Evolutionary conservation across 2,113 vertebrate genomes (phyloP).

Genomic region (Sapajus apella): DNA sequence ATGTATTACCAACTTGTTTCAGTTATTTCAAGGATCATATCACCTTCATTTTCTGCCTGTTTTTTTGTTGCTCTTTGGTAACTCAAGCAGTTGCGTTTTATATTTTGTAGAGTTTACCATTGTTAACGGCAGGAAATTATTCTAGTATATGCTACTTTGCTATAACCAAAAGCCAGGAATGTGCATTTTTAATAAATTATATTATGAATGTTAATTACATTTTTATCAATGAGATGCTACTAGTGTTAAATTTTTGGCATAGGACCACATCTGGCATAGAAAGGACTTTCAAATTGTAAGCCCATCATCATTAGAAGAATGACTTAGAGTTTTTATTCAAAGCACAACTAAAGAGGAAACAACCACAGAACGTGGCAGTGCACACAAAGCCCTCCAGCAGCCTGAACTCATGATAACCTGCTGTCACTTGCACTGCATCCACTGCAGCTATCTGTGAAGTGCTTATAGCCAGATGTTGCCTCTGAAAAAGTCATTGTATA

Average conservation of each 20-base stretch:
- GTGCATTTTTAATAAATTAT: not conserved
- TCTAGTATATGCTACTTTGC: not conserved
- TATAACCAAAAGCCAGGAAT: not conserved
- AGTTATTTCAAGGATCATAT: not conserved
- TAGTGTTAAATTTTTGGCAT: constrained; percentile 17
- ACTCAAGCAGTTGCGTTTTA: not conserved
- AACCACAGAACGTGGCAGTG: constrained; percentile 12
- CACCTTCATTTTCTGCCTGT: not conserved
- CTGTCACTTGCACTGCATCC: constrained; percentile 52
- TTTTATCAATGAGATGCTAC: constrained; percentile 41
- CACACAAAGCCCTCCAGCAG: constrained; percentile 82
- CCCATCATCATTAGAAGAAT: constrained; percentile 20
- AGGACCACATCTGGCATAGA: not conserved
- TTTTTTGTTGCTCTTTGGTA: not conserved
- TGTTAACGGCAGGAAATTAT: not conserved
- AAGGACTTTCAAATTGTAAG: constrained; percentile 21
- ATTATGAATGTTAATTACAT: constrained; percentile 17
- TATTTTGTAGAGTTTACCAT: constrained; percentile 36
- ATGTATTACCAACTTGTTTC: not conserved
- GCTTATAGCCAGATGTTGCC: constrained; percentile 82
- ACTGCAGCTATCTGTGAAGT: constrained; percentile 78
- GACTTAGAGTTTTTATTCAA: constrained; percentile 63
- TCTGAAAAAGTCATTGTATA: constrained; percentile 77
- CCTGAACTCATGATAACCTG: constrained; percentile 79
- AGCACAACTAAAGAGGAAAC: constrained; percentile 73